Percentiles rank a stretch among this genome's conserved stretches.
Evolutionary conservation across 2,888 invertebrate genomes (phyloP).

Genomic region (Cephus runcator): DNA sequence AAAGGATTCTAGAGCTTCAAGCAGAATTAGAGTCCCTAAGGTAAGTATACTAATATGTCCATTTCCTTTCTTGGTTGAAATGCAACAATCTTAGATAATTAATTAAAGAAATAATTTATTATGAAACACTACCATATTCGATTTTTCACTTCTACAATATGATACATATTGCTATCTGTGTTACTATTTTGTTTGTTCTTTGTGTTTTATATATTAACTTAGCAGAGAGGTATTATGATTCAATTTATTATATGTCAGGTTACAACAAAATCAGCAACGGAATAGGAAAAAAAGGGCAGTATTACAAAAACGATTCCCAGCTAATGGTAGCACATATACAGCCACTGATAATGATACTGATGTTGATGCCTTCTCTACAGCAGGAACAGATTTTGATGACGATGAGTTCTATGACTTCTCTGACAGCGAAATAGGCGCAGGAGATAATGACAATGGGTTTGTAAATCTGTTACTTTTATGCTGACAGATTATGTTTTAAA

Average conservation of each 20-base stretch:
- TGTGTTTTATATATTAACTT: not conserved
- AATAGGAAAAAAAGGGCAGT: slow-evolving; percentile 41
- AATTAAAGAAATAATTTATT: not conserved
- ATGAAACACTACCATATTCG: not conserved
- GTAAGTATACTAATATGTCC: slow-evolving; percentile 26
- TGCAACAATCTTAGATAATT: not conserved
- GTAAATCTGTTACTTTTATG: slow-evolving; percentile 21
- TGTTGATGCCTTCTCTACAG: slow-evolving; percentile 52
- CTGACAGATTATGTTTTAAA: slow-evolving; percentile 10
- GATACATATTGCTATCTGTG: not conserved
- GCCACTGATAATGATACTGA: slow-evolving; percentile 54
- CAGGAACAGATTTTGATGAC: slow-evolving; percentile 56
- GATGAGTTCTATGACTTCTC: slow-evolving; percentile 63
- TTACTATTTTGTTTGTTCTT: not conserved
- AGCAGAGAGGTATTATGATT: not conserved
- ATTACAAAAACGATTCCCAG: slow-evolving; percentile 37
- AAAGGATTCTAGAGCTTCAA: slow-evolving; percentile 49
- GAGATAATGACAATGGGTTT: slow-evolving; percentile 52
- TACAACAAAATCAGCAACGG: slow-evolving; percentile 45
- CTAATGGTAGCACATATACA: slow-evolving; percentile 43
- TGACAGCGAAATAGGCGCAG: slow-evolving; percentile 49
- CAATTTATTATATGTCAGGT: slow-evolving; percentile 27
- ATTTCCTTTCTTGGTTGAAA: not conserved
- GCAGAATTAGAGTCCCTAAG: slow-evolving; percentile 51
- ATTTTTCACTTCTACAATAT: not conserved